Base-by-base conservation (phyloP, 2,113 vertebrate genomes). In the Prochilodus magdalenae region DNA sequence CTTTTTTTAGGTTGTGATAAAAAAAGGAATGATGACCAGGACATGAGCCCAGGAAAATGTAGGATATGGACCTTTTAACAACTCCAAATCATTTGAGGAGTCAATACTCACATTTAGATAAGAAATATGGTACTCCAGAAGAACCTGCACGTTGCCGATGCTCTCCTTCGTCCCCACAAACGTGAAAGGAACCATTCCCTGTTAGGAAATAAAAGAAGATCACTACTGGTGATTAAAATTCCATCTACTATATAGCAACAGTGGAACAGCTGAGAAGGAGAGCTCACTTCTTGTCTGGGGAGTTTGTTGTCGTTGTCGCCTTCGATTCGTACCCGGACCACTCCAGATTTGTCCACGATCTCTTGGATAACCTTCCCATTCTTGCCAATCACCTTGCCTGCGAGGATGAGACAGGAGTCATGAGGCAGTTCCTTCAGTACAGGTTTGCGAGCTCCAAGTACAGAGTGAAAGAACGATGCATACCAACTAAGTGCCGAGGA, bases 181-280 rank as follows among this genome's bases (percentile, higher is more conserved):
- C 24, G 97, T 98, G 88, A 99, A 99, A 0, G 98, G 98, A 91
- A 99, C 97, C 97, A 98, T 99, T 83, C 97, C 98, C 98, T 99
- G 90, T 5, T 91, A 92, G 84, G 84, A 90, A 78, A 89, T 83
- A 15, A 30, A 30, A 78, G 75, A 88, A 81, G 3, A 62, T 22
- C 18, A 82, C 15, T 14, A 27, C 5, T 22, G 14, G 44, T 29
- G 15, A 30, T 16, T 4, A 15, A n/a, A 33, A 8, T 20, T 55
- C 4, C 12, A 24, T 13, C 29, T 16, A 60, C 1, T 20, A 29
- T 14, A 24, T 33, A 57, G 36, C 36, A 76, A 33, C 22, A 63
- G 24, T 29, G 11, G 4, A 36, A 60, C 16, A 73, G 12, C 5
- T 53, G 20, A 36, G 24, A 79, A 70, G 33, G 73, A 75, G 60